Base-by-base conservation (phyloP, 2,888 invertebrate genomes). In the Belgica antarctica region DNA sequence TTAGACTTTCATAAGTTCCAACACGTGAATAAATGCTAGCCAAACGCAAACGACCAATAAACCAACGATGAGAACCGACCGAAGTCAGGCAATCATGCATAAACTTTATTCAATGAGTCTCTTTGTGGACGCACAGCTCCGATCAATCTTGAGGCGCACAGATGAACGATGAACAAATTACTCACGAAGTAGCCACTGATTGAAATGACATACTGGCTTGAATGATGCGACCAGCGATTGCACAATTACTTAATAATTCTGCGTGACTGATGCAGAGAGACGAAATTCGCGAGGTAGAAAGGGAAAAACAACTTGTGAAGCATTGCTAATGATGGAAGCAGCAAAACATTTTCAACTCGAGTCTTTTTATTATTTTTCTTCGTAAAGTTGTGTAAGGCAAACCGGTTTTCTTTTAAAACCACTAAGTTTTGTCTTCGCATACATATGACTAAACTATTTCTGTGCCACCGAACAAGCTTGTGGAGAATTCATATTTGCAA, bases 171-270 rank as follows among this genome's bases (percentile, higher is more conserved):
- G 12, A 41, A 41, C 41, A 41, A 41, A 41, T 41, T 10, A n/a
- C 41, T 52, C 24, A 52, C 52, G 24, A 52, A 22, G 8, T 8
- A 52, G 19, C 22, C 24, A 52, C 27, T 59, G 25, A 59, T 59
- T 59, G 62, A 28, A 31, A 8, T 52, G 52, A 52, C 52, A 52
- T 47, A 46, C 17, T n/a, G 46, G 5, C 17, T 17, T 25, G 12
- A 46, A 27, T 65, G 47, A 47, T 46, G 65, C 46, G 65, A 46
- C 46, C 46, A 47, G 27, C 27, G 17, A 65, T 65, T 65, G 47
- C 47, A 27, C 27, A 65, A 65, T 27, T 19, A n/a, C 5, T 25
- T 65, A 65, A 46, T 47, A 65, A 65, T 65, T 62, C 19, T 62
- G 10, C 17, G 34, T 31, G 22, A 31, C 36, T 62, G 22, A 28